These are phyloP conservation scores for Pelobates cultripes DNA, from an alignment of 2,797 vertebrate genomes.

Conservation along the genomic window DNA sequence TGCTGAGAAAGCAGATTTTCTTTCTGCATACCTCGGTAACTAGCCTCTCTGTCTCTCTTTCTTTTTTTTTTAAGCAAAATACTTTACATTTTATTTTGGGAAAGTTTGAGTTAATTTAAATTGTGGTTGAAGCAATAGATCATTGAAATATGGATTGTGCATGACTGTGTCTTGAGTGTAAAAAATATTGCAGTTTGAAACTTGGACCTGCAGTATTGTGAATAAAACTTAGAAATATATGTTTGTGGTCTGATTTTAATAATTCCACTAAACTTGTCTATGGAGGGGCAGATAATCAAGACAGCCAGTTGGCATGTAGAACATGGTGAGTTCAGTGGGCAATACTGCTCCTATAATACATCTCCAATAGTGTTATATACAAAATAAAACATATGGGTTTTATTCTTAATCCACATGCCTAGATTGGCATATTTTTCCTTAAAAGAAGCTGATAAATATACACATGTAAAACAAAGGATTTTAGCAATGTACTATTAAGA, in stretches of 20 bases:
- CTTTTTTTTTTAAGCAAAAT: constrained; percentile 65
- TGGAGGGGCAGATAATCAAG: too few species aligned
- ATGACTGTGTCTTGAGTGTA: constrained; percentile 99
- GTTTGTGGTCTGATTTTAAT: neutral
- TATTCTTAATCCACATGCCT: too few species aligned
- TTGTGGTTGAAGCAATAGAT: constrained; percentile 99
- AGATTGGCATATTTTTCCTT: too few species aligned
- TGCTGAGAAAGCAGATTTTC: constrained; percentile 77
- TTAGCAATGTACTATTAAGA: too few species aligned
- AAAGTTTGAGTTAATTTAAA: constrained; percentile 90
- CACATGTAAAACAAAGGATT: too few species aligned
- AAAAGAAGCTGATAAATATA: too few species aligned
- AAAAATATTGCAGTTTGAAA: constrained; percentile 92
- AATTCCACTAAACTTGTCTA: neutral
- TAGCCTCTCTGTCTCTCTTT: constrained; percentile 58
- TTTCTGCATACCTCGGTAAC: constrained; percentile 26
- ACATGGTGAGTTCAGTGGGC: too few species aligned
- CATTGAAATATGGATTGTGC: constrained; percentile 98
- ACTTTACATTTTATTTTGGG: constrained; percentile 68
- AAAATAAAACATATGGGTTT: too few species aligned
- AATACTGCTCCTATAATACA: too few species aligned
- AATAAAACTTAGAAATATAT: constrained; percentile 77
- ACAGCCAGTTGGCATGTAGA: too few species aligned
- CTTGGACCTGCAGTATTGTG: constrained; percentile 91
- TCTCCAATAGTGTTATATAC: too few species aligned